Evolutionary conservation across 2,113 vertebrate species (phyloP).

Genomic region (Pangasianodon gigas): DNA sequence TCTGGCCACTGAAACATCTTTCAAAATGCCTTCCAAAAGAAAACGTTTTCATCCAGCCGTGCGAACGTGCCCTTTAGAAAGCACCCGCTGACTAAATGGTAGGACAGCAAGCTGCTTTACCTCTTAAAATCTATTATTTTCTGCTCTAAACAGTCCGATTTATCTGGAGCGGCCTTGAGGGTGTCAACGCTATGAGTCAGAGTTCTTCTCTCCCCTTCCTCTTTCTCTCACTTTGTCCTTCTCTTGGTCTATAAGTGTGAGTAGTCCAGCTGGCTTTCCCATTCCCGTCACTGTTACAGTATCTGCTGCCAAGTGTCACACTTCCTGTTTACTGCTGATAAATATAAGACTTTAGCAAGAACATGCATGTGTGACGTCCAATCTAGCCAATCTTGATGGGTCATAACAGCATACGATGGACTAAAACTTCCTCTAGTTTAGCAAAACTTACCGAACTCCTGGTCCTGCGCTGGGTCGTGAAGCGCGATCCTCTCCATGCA

Average conservation of each 20-base stretch:
- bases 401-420: neutral
- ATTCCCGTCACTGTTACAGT: conserved; percentile 61
- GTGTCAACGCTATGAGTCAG: conserved; percentile 40
- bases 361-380: conserved; percentile 13
- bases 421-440: neutral
- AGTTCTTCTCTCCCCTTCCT: conserved; percentile 15
- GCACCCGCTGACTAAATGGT: conserved; percentile 17
- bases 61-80: conserved; percentile 5
- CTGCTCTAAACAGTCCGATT: conserved; percentile 34
- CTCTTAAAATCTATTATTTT: conserved; percentile 40
- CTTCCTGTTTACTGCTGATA: conserved; percentile 56
- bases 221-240: conserved; percentile 15
- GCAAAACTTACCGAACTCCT: conserved; percentile 63
- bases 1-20: neutral
- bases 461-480: conserved; percentile 62
- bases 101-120: conserved; percentile 28
- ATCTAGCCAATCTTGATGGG: neutral
- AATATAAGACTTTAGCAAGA: conserved; percentile 34
- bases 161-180: conserved; percentile 33
- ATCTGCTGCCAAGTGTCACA: conserved; percentile 68
- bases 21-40: neutral
- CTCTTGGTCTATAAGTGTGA: conserved; percentile 36
- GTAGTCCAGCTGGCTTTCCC: conserved; percentile 53
- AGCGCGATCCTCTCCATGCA: conserved; percentile 72
- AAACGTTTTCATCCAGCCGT: neutral